These are phyloP conservation scores for Emydoidea blandingii DNA, from an alignment of 2,797 vertebrate genomes.

Conservation along the genomic window DNA sequence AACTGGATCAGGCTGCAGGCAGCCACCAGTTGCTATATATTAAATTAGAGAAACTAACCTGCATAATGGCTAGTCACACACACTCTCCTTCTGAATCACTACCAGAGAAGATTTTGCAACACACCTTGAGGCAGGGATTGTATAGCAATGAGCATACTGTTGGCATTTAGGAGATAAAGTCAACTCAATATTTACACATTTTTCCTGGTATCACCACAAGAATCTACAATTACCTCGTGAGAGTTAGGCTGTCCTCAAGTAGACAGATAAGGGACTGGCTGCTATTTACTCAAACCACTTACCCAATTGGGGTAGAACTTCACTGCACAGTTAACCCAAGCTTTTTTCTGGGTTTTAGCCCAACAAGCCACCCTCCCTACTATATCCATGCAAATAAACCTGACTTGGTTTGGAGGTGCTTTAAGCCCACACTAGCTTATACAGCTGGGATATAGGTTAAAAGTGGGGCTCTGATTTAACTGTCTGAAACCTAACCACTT, in stretches of 20 bases:
- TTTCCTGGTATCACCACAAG: not conserved
- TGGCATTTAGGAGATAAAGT: not conserved
- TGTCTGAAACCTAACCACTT: not conserved
- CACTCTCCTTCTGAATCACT: not conserved
- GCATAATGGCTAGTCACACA: not conserved
- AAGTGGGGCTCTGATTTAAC: not conserved
- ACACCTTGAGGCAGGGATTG: not conserved
- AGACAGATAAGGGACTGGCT: not conserved
- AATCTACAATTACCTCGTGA: not conserved
- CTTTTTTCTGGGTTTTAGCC: not conserved
- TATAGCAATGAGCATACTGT: not conserved
- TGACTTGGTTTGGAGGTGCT: not conserved
- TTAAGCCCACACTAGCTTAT: not conserved
- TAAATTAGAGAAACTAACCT: not conserved
- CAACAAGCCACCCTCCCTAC: not conserved
- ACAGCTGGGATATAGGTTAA: not conserved
- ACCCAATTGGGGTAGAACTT: not conserved
- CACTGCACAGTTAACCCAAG: not conserved
- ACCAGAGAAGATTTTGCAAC: conserved; percentile 2
- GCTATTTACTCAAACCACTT: not conserved
- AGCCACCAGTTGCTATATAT: not conserved
- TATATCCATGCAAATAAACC: not conserved
- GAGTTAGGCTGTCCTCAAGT: not conserved
- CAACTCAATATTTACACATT: not conserved
- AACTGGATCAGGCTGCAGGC: not conserved